phyloP scores from a whole-genome alignment of 1,140 invertebrate genomes.

The Psix sp. region DNA sequence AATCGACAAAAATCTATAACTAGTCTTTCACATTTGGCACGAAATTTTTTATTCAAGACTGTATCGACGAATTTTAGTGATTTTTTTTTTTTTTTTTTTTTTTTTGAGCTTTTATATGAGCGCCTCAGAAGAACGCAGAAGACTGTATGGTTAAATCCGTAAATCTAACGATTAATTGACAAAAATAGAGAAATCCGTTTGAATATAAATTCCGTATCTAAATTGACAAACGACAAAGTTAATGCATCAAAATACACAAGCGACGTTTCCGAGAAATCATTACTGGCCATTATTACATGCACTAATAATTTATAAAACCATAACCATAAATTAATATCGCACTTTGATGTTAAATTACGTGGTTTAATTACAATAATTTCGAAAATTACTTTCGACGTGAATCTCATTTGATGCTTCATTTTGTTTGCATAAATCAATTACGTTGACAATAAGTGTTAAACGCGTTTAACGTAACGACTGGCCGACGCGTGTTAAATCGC shows the following conservation, averaged over 20 bases:
- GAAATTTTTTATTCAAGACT: no score
- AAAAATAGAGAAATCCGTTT: neutral
- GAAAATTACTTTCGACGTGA: constrained; percentile 42
- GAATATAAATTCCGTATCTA: constrained; percentile 18
- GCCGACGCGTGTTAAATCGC: constrained; percentile 48
- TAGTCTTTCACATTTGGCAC: no score
- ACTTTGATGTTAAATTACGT: constrained; percentile 48
- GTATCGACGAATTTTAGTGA: no score
- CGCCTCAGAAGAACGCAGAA: no score
- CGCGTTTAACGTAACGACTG: constrained; percentile 34
- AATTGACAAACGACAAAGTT: constrained; percentile 51
- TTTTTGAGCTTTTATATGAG: no score
- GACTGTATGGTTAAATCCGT: no score
- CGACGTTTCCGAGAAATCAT: constrained; percentile 52
- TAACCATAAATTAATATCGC: constrained; percentile 53
- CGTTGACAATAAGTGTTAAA: constrained; percentile 42
- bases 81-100: no score
- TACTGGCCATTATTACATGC: constrained; percentile 34
- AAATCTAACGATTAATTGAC: neutral
- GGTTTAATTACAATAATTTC: constrained; percentile 49
- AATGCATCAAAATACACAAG: constrained; percentile 46
- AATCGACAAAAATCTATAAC: no score
- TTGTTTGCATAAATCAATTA: constrained; percentile 41
- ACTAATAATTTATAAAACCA: constrained; percentile 45
- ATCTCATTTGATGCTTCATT: constrained; percentile 47